These are phyloP conservation scores for Tetragonula carbonaria DNA, from an alignment of 2,888 invertebrate species.

Conservation along the genomic window DNA sequence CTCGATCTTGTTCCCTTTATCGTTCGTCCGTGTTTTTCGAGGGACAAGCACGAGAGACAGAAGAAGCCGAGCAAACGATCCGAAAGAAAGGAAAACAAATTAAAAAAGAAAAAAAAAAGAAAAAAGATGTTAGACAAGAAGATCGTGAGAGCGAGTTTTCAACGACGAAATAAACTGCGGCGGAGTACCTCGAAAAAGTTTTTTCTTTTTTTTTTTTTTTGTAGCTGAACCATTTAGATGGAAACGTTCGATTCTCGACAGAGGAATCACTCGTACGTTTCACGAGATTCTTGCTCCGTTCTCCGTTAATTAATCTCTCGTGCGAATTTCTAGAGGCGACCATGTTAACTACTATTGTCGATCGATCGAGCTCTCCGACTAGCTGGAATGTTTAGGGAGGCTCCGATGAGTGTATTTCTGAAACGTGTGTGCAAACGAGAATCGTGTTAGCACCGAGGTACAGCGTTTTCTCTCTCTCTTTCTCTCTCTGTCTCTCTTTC, in stretches of 20 bases:
- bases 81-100: neutral
- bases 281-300: slow-evolving; percentile 37
- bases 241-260: neutral
- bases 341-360: slow-evolving; percentile 9
- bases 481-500: slow-evolving; percentile 20
- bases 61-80: slow-evolving; percentile 34
- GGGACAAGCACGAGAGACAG: slow-evolving; percentile 19
- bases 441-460: slow-evolving; percentile 19
- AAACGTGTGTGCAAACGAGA: slow-evolving; percentile 44
- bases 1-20: slow-evolving; percentile 42
- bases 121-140: slow-evolving; percentile 11
- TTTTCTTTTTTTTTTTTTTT: no score
- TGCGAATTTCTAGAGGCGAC: slow-evolving; percentile 28
- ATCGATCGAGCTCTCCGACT: slow-evolving; percentile 30
- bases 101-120: neutral
- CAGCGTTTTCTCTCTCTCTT: slow-evolving; percentile 32
- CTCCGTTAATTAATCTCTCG: slow-evolving; percentile 4
- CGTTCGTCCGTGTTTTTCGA: slow-evolving; percentile 16
- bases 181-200: neutral
- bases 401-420: slow-evolving; percentile 41
- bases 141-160: slow-evolving; percentile 20
- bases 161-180: neutral
- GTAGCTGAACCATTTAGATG: neutral
- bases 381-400: slow-evolving; percentile 17
- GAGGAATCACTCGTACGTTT: slow-evolving; percentile 3